phyloP scores from a whole-genome alignment of 2,888 invertebrate genomes.

The Athrips mouffetella region DNA sequence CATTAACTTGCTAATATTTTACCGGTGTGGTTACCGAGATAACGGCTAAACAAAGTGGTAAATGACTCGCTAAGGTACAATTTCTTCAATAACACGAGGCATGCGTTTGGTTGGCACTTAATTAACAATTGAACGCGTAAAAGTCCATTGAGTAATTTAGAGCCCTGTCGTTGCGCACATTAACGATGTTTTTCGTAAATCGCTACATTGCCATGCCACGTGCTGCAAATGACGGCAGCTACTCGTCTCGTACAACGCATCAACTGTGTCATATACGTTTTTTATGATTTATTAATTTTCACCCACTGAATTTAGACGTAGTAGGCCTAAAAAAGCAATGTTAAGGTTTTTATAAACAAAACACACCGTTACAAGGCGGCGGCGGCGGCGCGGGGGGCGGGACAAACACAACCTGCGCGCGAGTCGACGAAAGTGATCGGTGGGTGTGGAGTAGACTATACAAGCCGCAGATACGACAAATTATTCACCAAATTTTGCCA shows the following conservation, averaged over 20 bases:
- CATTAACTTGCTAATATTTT: no score
- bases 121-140: conserved; percentile 27
- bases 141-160: conserved; percentile 24
- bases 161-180: no score
- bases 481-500: not conserved
- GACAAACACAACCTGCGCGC: conserved; percentile 43
- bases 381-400: conserved; percentile 23
- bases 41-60: not conserved
- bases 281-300: no score
- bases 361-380: conserved; percentile 45
- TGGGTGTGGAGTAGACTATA: conserved; percentile 35
- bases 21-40: no score
- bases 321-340: no score
- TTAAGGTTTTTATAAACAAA: conserved; percentile 50
- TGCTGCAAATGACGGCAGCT: no score
- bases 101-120: conserved; percentile 19
- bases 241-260: no score
- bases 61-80: not conserved
- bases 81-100: conserved; percentile 14
- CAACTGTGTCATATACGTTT: no score
- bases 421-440: conserved; percentile 45
- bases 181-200: no score
- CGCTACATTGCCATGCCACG: no score
- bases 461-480: conserved; percentile 36
- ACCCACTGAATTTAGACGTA: no score